Base-by-base conservation (phyloP, 2,888 invertebrate species). In the Cordilura impudica region DNA sequence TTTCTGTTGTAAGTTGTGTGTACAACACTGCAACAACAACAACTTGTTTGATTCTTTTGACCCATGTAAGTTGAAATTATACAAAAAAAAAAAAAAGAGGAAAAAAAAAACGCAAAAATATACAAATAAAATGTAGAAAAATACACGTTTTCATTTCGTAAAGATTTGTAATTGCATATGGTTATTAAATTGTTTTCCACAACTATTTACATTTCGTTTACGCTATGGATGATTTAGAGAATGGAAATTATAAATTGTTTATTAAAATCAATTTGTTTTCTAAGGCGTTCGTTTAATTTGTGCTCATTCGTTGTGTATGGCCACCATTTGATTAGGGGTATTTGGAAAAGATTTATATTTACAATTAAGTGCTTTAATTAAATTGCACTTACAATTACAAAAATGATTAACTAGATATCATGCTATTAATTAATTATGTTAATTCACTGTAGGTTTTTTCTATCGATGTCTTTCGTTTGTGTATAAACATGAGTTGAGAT, bases 321-420 rank as follows among this genome's bases (percentile, higher is more conserved):
- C 12, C n/a, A 0, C 23, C 16, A 23, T 16, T 49, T 21, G 49
- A 18, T 53, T 26, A 58, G 70, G 63, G 70, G 51, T 67, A 78
- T 67, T 72, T 51, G 77, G n/a, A 73, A 81, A 84, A 86, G 87
- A 87, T 87, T 87, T 88, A 87, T 87, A 84, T 83, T 83, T 83
- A 83, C 84, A 80, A 83, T 86, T 85, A 87, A 86, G 66, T 83
- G 84, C 85, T 86, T 84, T 85, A 86, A 86, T 88, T 88, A 86
- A 87, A 86, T 84, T 82, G 84, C 84, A 84, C 85, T 86, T 78
- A 77, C 73, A 75, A 82, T 82, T 76, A 26, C 74, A 63, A 75
- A 66, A 75, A 75, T 75, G 77, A 79, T 79, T 61, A 74, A 73
- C 75, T 75, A 67, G 21, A n/a, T 65, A 60, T 61, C 56, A 56